Conservation (phyloP, 2,888 invertebrate genomes). For the Caenorhabditis parvicauda region DNA sequence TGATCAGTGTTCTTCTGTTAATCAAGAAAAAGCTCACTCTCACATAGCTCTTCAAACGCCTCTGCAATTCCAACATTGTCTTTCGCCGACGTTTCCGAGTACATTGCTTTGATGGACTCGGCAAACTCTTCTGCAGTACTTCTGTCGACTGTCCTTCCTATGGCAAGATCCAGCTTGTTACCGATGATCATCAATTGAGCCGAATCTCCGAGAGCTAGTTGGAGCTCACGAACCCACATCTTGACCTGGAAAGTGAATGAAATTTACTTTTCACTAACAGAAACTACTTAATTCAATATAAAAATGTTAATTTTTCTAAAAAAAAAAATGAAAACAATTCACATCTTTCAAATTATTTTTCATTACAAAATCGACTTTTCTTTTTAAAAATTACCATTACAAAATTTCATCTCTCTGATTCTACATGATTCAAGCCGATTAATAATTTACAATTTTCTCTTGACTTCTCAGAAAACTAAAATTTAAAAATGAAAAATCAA, state of each 20-base stretch:
- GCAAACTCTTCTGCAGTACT: slow-evolving; percentile 82
- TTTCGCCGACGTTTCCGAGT: slow-evolving; percentile 67
- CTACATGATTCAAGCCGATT: too few relatives aligned
- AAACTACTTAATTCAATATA: neutral
- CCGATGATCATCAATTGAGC: slow-evolving; percentile 72
- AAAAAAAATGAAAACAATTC: neutral
- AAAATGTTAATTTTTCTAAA: neutral
- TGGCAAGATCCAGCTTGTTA: slow-evolving; percentile 93
- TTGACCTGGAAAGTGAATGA: slow-evolving; percentile 73
- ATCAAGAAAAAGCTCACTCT: too few relatives aligned
- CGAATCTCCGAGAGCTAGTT: slow-evolving; percentile 85
- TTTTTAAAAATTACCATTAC: too few relatives aligned
- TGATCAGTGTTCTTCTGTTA: too few relatives aligned
- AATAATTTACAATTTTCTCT: too few relatives aligned
- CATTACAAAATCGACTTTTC: too few relatives aligned
- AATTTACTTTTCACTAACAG: neutral
- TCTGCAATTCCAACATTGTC: slow-evolving; percentile 57
- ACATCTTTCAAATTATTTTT: too few relatives aligned
- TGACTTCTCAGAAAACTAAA: too few relatives aligned
- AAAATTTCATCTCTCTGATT: too few relatives aligned
- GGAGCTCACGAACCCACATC: slow-evolving; percentile 94
- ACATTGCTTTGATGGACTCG: slow-evolving; percentile 65
- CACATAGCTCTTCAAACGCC: slow-evolving; percentile 23
- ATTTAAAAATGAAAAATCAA: too few relatives aligned
- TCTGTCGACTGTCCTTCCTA: slow-evolving; percentile 79